Evolutionary conservation across 2,888 invertebrate species (phyloP).

Genomic region (Plusia festucae): DNA sequence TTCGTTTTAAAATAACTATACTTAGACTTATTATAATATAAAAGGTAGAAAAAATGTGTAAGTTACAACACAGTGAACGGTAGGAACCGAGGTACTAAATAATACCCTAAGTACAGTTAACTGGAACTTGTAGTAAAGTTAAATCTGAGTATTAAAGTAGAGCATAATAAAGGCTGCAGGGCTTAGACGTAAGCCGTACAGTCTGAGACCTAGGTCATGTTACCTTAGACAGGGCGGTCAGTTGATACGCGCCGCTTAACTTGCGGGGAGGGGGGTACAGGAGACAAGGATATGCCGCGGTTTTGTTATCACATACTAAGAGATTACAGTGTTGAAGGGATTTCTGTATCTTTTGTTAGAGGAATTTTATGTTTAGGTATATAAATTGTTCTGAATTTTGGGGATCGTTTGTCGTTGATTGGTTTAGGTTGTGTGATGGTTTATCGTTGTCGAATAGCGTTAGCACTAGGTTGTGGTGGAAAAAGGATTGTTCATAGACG

Average conservation of each 20-base stretch:
- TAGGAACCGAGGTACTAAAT: constrained; percentile 6
- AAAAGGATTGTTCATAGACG: too few relatives aligned
- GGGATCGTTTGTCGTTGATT: too few relatives aligned
- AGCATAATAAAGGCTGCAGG: constrained; percentile 74
- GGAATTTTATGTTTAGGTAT: neutral
- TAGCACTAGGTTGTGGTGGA: too few relatives aligned
- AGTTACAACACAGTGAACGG: too few relatives aligned
- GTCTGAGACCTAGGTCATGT: constrained; percentile 75
- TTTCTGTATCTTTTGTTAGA: neutral
- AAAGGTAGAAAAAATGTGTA: too few relatives aligned
- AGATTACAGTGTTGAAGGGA: constrained; percentile 17
- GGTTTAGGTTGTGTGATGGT: too few relatives aligned
- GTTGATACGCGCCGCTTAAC: constrained; percentile 73
- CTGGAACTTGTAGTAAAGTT: constrained; percentile 65
- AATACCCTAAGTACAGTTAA: constrained; percentile 31
- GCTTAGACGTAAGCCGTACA: constrained; percentile 73
- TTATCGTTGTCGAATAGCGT: too few relatives aligned
- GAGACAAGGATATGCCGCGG: constrained; percentile 39
- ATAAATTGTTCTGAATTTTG: too few relatives aligned
- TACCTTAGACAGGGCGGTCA: constrained; percentile 76
- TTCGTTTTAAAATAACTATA: too few relatives aligned
- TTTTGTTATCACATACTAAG: constrained; percentile 16
- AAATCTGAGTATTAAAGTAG: constrained; percentile 74
- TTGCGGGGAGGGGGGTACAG: constrained; percentile 48
- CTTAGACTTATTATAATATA: too few relatives aligned